These are phyloP conservation scores for Leucophora obtusa DNA, from an alignment of 2,888 invertebrate species.

Conservation along the genomic window DNA sequence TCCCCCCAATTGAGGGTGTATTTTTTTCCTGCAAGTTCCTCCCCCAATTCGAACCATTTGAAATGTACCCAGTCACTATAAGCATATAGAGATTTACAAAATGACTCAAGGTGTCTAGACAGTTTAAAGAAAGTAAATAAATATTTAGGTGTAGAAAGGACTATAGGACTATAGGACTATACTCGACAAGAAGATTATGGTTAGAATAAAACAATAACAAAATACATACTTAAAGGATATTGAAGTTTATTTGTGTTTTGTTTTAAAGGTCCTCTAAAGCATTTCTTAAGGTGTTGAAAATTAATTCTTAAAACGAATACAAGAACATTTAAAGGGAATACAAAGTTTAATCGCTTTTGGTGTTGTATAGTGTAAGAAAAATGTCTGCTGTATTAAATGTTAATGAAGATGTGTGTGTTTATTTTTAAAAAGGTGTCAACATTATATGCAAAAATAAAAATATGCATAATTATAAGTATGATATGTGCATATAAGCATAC, in stretches of 20 bases:
- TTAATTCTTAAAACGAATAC: too few species aligned
- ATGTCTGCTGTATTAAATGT: too few species aligned
- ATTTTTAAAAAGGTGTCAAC: background rate
- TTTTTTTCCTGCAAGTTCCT: background rate
- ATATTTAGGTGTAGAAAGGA: slow-evolving; percentile 12
- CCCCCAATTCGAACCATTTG: slow-evolving; percentile 1
- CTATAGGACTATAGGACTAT: background rate
- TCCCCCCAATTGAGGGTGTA: slow-evolving; percentile 9
- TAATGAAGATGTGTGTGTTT: too few species aligned
- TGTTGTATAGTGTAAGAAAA: too few species aligned
- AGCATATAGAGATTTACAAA: slow-evolving; percentile 6
- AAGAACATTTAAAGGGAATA: too few species aligned
- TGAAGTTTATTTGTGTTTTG: too few species aligned
- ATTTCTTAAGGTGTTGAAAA: too few species aligned
- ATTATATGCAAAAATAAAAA: background rate
- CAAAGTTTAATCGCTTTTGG: too few species aligned
- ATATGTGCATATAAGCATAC: background rate
- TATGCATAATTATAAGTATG: background rate
- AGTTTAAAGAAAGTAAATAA: slow-evolving; percentile 63
- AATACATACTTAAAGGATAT: too few species aligned
- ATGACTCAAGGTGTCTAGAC: slow-evolving; percentile 63
- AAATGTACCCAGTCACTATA: background rate
- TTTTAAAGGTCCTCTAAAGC: too few species aligned
- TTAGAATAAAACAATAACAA: background rate
- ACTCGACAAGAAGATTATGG: slow-evolving; percentile 61